These are phyloP conservation scores for Axinella damicornis DNA, from an alignment of 37 sponge, comb jelly and placozoan species.

Conservation along the genomic window DNA sequence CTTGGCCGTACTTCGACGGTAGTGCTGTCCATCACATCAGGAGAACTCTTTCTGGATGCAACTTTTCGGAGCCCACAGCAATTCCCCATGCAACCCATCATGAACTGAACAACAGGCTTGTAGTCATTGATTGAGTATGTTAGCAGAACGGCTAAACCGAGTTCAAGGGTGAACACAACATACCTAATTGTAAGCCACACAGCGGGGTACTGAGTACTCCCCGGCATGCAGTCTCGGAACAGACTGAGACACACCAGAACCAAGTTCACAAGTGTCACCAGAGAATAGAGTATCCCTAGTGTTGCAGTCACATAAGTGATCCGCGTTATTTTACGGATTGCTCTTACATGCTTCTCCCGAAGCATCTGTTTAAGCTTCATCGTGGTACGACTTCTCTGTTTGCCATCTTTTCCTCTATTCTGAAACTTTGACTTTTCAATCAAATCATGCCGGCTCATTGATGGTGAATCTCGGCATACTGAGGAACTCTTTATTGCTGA, in stretches of 20 bases:
- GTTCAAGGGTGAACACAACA: slow-evolving; percentile 28
- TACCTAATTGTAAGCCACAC: slow-evolving; percentile 49
- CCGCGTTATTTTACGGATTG: slow-evolving; percentile 51
- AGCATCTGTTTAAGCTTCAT: slow-evolving; percentile 26
- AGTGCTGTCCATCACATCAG: too few relatives aligned
- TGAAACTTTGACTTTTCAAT: slow-evolving; percentile 32
- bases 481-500: slow-evolving; percentile 25
- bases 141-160: slow-evolving; percentile 36
- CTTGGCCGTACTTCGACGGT: too few relatives aligned
- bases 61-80: too few relatives aligned
- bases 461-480: slow-evolving; percentile 23
- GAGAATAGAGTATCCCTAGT: slow-evolving; percentile 61
- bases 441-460: slow-evolving; percentile 15
- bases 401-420: neutral
- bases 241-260: neutral
- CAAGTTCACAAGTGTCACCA: slow-evolving; percentile 35
- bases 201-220: neutral
- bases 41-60: too few relatives aligned
- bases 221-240: slow-evolving; percentile 28
- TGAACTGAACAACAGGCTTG: slow-evolving; percentile 1
- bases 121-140: slow-evolving; percentile 49
- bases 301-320: slow-evolving; percentile 49
- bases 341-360: slow-evolving; percentile 29
- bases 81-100: too few relatives aligned
- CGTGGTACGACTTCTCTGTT: neutral